Evolutionary conservation across 2,113 vertebrate genomes (phyloP).

Genomic region (Collichthys lucidus): DNA sequence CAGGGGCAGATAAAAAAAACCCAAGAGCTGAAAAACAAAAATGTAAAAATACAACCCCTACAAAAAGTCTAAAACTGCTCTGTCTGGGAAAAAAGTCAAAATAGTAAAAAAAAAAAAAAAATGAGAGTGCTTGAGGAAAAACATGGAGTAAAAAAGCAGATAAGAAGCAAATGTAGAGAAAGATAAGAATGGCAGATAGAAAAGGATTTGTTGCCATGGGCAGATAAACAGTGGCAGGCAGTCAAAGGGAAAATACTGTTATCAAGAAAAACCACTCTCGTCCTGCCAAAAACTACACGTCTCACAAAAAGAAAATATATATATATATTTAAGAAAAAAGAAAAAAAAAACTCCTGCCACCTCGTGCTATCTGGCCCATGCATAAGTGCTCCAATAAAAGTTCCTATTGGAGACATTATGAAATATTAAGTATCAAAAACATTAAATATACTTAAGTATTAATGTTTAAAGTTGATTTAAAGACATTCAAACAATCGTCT

Average conservation of each 20-base stretch:
- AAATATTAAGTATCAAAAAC: constrained; percentile 15
- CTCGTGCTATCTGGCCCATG: constrained; percentile 37
- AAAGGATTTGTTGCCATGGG: constrained; percentile 75
- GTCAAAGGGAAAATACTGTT: constrained; percentile 76
- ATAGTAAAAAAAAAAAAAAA: constrained; percentile 84
- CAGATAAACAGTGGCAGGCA: constrained; percentile 78
- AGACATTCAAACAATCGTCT: constrained; percentile 22
- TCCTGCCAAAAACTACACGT: constrained; percentile 71
- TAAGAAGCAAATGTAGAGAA: constrained; percentile 87
- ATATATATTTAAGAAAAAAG: constrained; percentile 9
- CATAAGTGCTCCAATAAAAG: constrained; percentile 22
- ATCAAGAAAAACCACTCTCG: constrained; percentile 69
- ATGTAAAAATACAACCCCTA: constrained; percentile 52
- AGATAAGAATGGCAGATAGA: constrained; percentile 79
- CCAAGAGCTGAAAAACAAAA: constrained; percentile 45
- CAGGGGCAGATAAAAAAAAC: constrained; percentile 71
- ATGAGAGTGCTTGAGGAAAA: constrained; percentile 88
- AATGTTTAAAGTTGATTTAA: not conserved
- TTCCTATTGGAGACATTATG: not conserved
- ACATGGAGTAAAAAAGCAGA: constrained; percentile 91
- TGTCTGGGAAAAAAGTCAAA: constrained; percentile 73
- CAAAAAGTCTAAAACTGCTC: constrained; percentile 68
- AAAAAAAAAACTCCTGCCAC: constrained; percentile 37
- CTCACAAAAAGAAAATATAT: constrained; percentile 20
- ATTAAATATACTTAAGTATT: constrained; percentile 6